Evolutionary conservation across 2,888 invertebrate genomes (phyloP), one percentile per base, ranked within the genome.

Genomic region (Parapristionchus giblindavisi): DNA sequence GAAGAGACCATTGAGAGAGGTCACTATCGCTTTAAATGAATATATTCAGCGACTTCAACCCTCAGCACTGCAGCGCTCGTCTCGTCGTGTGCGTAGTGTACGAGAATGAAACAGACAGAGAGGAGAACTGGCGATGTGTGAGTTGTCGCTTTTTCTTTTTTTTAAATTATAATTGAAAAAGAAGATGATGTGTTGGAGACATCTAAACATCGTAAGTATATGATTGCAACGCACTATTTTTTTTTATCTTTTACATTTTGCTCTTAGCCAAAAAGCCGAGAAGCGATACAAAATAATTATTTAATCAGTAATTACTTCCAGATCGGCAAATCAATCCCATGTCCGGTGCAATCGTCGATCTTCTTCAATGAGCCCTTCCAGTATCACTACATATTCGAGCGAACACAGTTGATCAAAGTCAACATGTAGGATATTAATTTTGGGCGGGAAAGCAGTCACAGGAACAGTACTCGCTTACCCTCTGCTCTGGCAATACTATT

Each of bases 381-480:
- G 1, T 81, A 79, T 66, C 77, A 78, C 36, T 83, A 78, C 63
- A 72, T 78, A 24, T 83, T 83, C 32, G 83, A 83, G 71, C 79
- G 80, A 60, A 80, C 81, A 14, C 83, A 83, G 40, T 71, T 83
- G n/a, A 79, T 83, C 32, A 80, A 79, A 70, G 79, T 80, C n/a
- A 80, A 81, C 34, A 77, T 83, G 79, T 81, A 40, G 66, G 80
- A 48, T 8, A 61, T 61, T 54, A 36, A 21, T 24, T 48, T 14
- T 1, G 14, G 29, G 56, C 27, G 34, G 32, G 17, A 56, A 32
- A 21, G 43, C 34, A 66, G 38, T 36, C 24, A 24, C 58, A 27
- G 58, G 58, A 58, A 58, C 24, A 58, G 11, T 71, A 21, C 27
- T 68, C 21, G 34, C 66, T 66, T 8, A 4, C 21, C 48, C 11